A percentile compares a stretch with the other conserved stretches of the same genome.
These are phyloP conservation scores for Agrochola lychnidis DNA, from an alignment of 2,888 invertebrate species.

Conservation along the genomic window DNA sequence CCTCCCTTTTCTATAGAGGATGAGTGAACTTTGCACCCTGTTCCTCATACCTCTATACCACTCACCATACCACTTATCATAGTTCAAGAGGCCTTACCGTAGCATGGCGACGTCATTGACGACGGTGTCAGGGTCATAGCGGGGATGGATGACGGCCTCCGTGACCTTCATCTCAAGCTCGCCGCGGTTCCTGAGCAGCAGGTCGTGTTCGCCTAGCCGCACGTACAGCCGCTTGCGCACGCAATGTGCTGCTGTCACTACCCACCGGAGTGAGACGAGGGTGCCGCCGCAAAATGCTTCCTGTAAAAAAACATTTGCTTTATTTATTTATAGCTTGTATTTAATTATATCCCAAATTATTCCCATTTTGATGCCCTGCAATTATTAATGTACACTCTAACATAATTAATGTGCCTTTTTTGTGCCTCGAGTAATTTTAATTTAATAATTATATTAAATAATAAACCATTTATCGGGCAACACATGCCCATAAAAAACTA, in stretches of 20 bases:
- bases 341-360: neutral
- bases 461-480: neutral
- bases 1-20: no score
- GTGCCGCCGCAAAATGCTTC: constrained; percentile 98
- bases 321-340: neutral
- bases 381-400: neutral
- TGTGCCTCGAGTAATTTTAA: neutral
- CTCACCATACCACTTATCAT: no score
- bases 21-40: no score
- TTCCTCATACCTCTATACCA: no score
- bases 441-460: neutral
- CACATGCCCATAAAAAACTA: neutral
- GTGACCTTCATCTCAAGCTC: constrained; percentile 94
- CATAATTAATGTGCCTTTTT: neutral
- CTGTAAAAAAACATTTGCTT: constrained; percentile 78
- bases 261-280: constrained; percentile 95
- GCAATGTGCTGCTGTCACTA: constrained; percentile 97
- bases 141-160: constrained; percentile 95
- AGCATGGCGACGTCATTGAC: constrained; percentile 98
- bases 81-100: constrained; percentile 82
- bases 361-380: neutral
- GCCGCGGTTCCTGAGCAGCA: constrained; percentile 93
- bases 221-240: constrained; percentile 94
- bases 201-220: constrained; percentile 96
- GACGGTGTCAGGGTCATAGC: constrained; percentile 96